Percentiles rank a stretch among this genome's conserved stretches.
Evolutionary conservation across 2,888 invertebrate species (phyloP).

Genomic region (Cylindroiulus punctatus): DNA sequence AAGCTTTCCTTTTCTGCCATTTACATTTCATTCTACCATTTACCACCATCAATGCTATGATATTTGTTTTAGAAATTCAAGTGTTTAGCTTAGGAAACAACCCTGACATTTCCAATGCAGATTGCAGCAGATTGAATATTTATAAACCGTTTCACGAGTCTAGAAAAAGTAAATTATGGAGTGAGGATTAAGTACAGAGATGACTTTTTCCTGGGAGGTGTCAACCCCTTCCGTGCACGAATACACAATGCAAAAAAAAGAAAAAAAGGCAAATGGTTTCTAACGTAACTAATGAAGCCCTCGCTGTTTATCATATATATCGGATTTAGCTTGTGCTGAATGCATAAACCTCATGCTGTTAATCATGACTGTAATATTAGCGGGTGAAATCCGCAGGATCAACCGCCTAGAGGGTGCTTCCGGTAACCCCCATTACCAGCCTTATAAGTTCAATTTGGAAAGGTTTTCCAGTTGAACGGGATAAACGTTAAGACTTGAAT

Average conservation of each 20-base stretch:
- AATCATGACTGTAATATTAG: conserved; percentile 46
- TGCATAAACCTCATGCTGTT: conserved; percentile 43
- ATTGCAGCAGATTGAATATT: background rate
- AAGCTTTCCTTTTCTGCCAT: background rate
- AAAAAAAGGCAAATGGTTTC: background rate
- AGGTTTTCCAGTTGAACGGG: background rate
- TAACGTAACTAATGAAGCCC: conserved; percentile 36
- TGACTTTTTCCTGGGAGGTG: background rate
- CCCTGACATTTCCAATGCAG: background rate
- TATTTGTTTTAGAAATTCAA: background rate
- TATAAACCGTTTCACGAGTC: background rate
- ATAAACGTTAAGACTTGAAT: background rate
- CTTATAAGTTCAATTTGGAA: background rate
- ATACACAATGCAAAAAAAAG: background rate
- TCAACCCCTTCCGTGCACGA: background rate
- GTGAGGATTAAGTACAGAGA: background rate
- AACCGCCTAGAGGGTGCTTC: conserved; percentile 10
- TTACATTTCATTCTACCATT: background rate
- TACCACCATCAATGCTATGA: background rate
- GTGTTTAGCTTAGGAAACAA: background rate
- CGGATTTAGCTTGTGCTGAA: background rate
- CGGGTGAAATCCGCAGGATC: background rate
- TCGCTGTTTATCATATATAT: conserved; percentile 51
- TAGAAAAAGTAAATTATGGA: background rate
- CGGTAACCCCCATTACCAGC: conserved; percentile 10